Evolutionary conservation across 2,888 invertebrate species (phyloP).

Genomic region (Onchidella celtica): DNA sequence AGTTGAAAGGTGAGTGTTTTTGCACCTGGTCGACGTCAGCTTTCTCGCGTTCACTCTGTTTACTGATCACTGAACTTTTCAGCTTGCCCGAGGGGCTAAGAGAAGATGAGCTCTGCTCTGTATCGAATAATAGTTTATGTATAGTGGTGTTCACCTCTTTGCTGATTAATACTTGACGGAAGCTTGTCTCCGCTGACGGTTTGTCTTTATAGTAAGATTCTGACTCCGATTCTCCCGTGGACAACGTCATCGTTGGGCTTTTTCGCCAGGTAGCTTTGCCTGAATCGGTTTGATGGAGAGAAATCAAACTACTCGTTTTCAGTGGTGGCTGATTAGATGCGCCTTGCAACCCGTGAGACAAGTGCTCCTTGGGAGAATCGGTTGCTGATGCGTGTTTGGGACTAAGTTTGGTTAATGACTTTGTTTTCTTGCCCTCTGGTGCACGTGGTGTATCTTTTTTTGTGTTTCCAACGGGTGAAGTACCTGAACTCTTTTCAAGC

Average conservation of each 20-base stretch:
- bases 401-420: no score
- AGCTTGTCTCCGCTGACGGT: background rate
- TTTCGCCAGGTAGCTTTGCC: background rate
- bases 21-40: background rate
- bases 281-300: no score
- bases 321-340: no score
- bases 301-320: no score
- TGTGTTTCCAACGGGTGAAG: no score
- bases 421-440: no score
- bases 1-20: background rate
- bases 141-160: slow-evolving; percentile 30
- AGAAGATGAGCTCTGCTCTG: slow-evolving; percentile 39
- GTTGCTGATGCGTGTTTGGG: no score
- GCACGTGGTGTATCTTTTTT: no score
- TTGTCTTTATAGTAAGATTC: slow-evolving; percentile 13
- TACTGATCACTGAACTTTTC: background rate
- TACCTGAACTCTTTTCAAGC: no score
- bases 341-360: no score
- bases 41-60: background rate
- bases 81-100: background rate
- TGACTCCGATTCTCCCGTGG: slow-evolving; percentile 28
- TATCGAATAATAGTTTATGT: slow-evolving; percentile 32
- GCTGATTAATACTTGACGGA: slow-evolving; percentile 8
- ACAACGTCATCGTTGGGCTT: background rate
- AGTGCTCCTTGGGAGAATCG: no score